Evolutionary conservation across 2,888 invertebrate species (phyloP), one percentile per base, ranked within the genome.

Genomic region (Acanthopleura granulata): DNA sequence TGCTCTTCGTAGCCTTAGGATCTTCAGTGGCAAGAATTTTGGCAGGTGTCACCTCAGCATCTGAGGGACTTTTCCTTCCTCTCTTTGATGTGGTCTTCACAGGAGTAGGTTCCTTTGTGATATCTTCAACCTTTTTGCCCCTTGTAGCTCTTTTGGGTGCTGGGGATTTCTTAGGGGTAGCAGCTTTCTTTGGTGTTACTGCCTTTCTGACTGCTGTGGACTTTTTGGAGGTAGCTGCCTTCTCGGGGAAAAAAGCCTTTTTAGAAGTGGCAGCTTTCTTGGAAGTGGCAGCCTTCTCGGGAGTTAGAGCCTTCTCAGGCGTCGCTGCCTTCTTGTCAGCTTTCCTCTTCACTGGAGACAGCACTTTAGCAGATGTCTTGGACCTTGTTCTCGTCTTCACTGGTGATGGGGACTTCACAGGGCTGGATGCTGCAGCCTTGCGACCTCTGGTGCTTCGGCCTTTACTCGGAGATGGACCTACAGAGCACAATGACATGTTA

Each of bases 251-350:
- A 18, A 18, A 15, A 51, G 51, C 51, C 51, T 51, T 18, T 18
- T 51, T 51, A 12, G 57, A 22, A 1, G 57, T 12, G 12, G 57
- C 57, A 18, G 22, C 57, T 12, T 57, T 57, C 57, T 57, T 57
- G 57, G 57, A 12, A 22, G 57, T 57, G 12, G 25, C 70, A 18
- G 15, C 71, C 49, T 76, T 75, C 72, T 77, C 75, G 11, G 51
- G 25, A 49, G 72, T 25, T 29, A 73, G 72, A 72, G 50, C 70
- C 49, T 75, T 74, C 62, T 77, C 77, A n/a, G 73, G 61, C 25
- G 75, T 69, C 27, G 71, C 72, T 49, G 50, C 51, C 72, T 72
- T 75, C 18, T 51, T 62, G 12, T 69, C 66, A 50, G 66, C 49
- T 16, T 69, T 66, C 72, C 72, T 75, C 50, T 73, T 74, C 1